Evolutionary conservation across 2,797 vertebrate species (phyloP).

Genomic region (Sebastes ruberrimus): DNA sequence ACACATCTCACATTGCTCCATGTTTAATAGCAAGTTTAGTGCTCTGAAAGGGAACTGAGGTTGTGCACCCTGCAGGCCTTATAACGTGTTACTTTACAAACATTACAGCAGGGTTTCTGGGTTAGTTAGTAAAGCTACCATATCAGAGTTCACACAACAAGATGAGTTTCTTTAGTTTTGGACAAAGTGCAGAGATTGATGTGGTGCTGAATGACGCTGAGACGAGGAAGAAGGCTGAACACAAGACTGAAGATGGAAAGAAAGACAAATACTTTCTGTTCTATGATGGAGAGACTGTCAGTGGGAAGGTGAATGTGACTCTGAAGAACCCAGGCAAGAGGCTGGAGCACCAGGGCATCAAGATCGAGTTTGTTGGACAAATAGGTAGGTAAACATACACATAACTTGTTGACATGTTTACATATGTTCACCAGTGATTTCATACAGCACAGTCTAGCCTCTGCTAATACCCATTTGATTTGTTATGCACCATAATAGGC

Average conservation of each 20-base stretch:
- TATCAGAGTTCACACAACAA: slow-evolving; percentile 2
- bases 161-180: slow-evolving; percentile 97
- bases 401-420: too few relatives aligned
- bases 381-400: slow-evolving; percentile 85
- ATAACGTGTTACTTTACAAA: slow-evolving; percentile 3
- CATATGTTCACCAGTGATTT: neutral
- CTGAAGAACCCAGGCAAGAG: slow-evolving; percentile 95
- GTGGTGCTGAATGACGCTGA: slow-evolving; percentile 92
- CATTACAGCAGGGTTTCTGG: neutral
- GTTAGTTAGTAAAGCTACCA: neutral
- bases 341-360: slow-evolving; percentile 97
- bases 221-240: slow-evolving; percentile 92
- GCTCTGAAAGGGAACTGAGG: neutral
- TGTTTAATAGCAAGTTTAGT: neutral
- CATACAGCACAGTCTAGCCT: neutral
- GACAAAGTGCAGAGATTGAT: slow-evolving; percentile 94
- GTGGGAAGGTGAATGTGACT: slow-evolving; percentile 92
- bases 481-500: neutral
- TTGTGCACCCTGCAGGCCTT: slow-evolving; percentile 39
- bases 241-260: slow-evolving; percentile 95
- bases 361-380: slow-evolving; percentile 97
- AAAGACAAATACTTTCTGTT: slow-evolving; percentile 97
- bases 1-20: too few relatives aligned
- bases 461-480: neutral
- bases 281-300: slow-evolving; percentile 96